Evolutionary conservation across 2,888 invertebrate species (phyloP), one percentile per base, ranked within the genome.

Genomic region (Dasypolia templi): DNA sequence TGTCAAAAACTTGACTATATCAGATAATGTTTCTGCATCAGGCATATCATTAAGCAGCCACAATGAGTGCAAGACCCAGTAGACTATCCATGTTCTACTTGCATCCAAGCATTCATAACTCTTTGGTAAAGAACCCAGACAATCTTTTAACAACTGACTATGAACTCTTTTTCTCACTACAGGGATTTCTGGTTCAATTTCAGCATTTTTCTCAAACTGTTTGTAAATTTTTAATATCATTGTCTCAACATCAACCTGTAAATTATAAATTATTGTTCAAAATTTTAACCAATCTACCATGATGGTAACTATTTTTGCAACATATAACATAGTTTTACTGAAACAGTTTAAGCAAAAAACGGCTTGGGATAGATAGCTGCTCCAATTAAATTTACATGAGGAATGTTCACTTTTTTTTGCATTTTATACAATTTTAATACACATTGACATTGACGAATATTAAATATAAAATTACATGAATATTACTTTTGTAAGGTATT

Each of bases 71-170:
- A 99, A 93, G 81, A 98, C 99, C 99, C 99, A 99, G 92, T 99
- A 99, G 89, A 99, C 98, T 79, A 99, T 96, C 99, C 99, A 99
- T 12, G 99, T 98, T 88, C 99, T 97, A 93, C 99, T 99, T 17
- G 99, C 98, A 97, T 99, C 99, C 83, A 99, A 96, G 90, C 97
- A 97, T 97, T 98, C 97, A 91, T 98, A 99, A 79, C 97, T 97
- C 77, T 96, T 94, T 59, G 98, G 97, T 84, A 99, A 95, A 88
- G 96, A 95, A 61, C 95, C 96, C 39, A 99, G 91, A 89, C 97
- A 98, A 85, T 96, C 97, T 87, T 97, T 97, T 72, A 99, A 95
- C 92, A 97, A 97, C 84, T 96, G 92, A 85, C 96, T 95, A 91
- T 98, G 98, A 85, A 97, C 96, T 75, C 97, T 95, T 89, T 97